Base-by-base conservation (phyloP, 2,888 invertebrate genomes). In the Tetranychus piercei region DNA sequence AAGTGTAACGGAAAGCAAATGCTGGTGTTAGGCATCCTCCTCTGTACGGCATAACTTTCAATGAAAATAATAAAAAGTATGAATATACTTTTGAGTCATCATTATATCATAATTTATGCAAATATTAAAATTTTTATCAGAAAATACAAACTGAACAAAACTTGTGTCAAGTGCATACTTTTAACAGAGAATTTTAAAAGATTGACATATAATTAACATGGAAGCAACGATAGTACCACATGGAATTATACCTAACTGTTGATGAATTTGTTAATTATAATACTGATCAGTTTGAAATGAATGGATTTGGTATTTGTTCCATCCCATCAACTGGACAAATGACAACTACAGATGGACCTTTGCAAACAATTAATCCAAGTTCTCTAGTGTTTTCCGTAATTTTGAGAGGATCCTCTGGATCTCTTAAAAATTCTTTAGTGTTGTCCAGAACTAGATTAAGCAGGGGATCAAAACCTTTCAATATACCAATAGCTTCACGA, bases 261-360 rank as follows among this genome's bases (percentile, higher is more conserved):
- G 34, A 34, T 1, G 34, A 34, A 34, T 34, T 3, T 34, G 34
- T 0, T 34, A 3, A 34, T 34, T 34, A 34, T 3, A 5, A 34
- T 34, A 34, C 5, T 34, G 34, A 34, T 34, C 34, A 34, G 34
- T 34, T 34, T 34, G 66, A 18, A 11, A 66, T 66, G 20, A 99
- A 99, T 74, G 99, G 99, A 85, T 99, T 99, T 75, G 93, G 90
- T 83, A 99, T 99, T n/a, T 93, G 90, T 83, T 99, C 99, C 91
- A 97, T 95, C 8, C 97, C 97, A 81, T 99, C 99, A 81, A 94
- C 90, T 0, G 99, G 99, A 82, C 96, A 97, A 80, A 99, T 94
- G 44, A 99, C 86, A 6, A 97, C 95, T 55, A 99, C 91, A 11
- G 96, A 93, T 15, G 97, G 97, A n/a, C 99, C 99, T 80, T 99